phyloP scores from a whole-genome alignment of 2,797 vertebrate species.

The Scolopax bukidnonensis region DNA sequence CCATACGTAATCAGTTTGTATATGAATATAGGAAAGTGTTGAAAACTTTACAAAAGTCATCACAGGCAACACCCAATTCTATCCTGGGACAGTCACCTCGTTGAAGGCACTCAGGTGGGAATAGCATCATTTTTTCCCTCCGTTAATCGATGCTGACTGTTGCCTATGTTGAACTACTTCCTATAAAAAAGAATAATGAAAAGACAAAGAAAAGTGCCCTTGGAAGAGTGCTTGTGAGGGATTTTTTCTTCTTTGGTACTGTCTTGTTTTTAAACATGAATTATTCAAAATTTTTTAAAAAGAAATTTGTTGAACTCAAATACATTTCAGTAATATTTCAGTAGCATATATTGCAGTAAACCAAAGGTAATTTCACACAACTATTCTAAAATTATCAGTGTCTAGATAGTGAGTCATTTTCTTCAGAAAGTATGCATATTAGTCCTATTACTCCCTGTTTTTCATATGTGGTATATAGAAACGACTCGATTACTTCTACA shows the following conservation, averaged over 20 bases:
- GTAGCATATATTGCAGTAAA: not conserved
- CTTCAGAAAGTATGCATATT: not conserved
- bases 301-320: not conserved
- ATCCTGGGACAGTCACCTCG: not conserved
- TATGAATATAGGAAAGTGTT: not conserved
- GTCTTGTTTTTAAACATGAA: not conserved
- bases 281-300: not conserved
- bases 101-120: accelerated
- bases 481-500: not conserved
- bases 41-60: not conserved
- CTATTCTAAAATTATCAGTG: not conserved
- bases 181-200: not conserved
- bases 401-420: not conserved
- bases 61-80: not conserved
- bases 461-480: not conserved
- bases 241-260: not conserved
- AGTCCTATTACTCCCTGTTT: not conserved
- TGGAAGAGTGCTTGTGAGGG: not conserved
- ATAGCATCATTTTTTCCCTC: not conserved
- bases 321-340: too few relatives aligned
- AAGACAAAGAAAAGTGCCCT: not conserved
- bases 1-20: accelerated
- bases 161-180: not conserved
- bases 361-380: not conserved
- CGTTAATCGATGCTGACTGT: not conserved